These are phyloP conservation scores for Euura lappo DNA, from an alignment of 1,140 invertebrate species.

Conservation along the genomic window DNA sequence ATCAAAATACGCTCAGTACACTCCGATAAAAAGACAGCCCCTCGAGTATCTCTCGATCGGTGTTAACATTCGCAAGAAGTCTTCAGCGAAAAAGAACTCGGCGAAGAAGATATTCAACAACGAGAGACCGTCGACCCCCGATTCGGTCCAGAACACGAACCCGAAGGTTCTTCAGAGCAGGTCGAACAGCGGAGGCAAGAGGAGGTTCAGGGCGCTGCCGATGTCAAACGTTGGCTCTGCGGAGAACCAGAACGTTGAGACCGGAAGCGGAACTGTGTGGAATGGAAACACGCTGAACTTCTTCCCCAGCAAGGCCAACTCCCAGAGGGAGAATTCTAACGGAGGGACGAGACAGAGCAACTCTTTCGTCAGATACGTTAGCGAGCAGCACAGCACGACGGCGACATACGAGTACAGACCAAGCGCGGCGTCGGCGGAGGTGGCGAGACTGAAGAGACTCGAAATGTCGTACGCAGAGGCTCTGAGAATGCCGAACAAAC, in stretches of 20 bases:
- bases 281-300: conserved; percentile 72
- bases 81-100: conserved; percentile 66
- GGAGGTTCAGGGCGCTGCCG: conserved; percentile 45
- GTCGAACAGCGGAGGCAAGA: conserved; percentile 61
- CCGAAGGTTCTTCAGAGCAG: conserved; percentile 34
- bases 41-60: conserved; percentile 70
- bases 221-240: conserved; percentile 60
- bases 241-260: conserved; percentile 51
- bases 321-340: conserved; percentile 61
- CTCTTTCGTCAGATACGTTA: background rate
- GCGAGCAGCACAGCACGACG: conserved; percentile 31
- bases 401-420: conserved; percentile 63
- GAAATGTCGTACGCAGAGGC: conserved; percentile 86
- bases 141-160: conserved; percentile 38
- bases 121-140: conserved; percentile 20
- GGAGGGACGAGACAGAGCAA: conserved; percentile 27
- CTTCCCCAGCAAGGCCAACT: conserved; percentile 60
- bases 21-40: conserved; percentile 64
- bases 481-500: conserved; percentile 71
- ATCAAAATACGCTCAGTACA: background rate
- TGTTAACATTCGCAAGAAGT: conserved; percentile 66
- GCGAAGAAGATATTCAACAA: conserved; percentile 55
- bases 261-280: conserved; percentile 58
- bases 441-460: conserved; percentile 78
- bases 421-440: conserved; percentile 78